Evolutionary conservation across 2,888 invertebrate species (phyloP).

Genomic region (Nemoura dubitans): DNA sequence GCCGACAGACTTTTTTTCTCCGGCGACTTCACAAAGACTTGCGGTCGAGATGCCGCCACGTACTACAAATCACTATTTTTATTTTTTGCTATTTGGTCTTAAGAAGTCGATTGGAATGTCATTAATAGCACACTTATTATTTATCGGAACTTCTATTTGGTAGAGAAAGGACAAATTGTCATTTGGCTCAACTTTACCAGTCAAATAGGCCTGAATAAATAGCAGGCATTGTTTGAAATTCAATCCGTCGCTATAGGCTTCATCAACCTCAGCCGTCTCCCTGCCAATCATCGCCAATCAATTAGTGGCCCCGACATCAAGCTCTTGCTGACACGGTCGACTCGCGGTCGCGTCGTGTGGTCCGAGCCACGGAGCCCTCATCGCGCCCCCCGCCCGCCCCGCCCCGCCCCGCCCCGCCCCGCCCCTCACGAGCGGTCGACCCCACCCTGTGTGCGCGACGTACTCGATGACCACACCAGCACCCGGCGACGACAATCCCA

Average conservation of each 20-base stretch:
- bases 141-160: background rate
- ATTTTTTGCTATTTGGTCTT: background rate
- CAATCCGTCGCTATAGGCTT: background rate
- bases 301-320: background rate
- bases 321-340: too few species aligned
- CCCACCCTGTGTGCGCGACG: too few species aligned
- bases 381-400: too few species aligned
- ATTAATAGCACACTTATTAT: slow-evolving; percentile 12
- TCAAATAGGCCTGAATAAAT: background rate
- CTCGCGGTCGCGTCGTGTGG: too few species aligned
- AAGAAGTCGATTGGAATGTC: background rate
- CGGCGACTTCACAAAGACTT: background rate
- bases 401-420: too few species aligned
- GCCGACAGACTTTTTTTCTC: background rate
- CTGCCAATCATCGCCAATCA: background rate
- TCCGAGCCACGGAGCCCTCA: too few species aligned
- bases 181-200: background rate
- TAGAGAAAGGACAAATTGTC: background rate
- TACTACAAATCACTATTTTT: background rate
- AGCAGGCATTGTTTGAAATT: background rate
- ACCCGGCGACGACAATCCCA: too few species aligned
- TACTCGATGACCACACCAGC: too few species aligned
- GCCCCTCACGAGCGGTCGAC: too few species aligned
- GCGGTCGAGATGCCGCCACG: background rate
- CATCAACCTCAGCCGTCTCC: background rate